Percentiles rank a stretch among this genome's conserved stretches.
Conservation (phyloP, 2,888 invertebrate species). For the Dascillus cervinus region DNA sequence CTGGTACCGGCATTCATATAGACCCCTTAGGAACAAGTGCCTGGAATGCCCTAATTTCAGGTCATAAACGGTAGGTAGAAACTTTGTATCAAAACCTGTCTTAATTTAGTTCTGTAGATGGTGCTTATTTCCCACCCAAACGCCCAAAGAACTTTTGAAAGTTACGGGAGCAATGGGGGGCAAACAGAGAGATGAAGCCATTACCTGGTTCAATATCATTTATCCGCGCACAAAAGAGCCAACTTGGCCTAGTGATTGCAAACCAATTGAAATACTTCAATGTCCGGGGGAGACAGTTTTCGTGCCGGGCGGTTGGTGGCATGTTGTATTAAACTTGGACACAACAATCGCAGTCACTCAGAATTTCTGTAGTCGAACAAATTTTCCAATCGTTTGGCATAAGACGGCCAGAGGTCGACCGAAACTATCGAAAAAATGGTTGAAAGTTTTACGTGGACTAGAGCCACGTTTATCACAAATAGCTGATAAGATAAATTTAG, state of each 20-base stretch:
- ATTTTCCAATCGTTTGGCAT: slow-evolving; percentile 97
- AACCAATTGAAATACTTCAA: slow-evolving; percentile 91
- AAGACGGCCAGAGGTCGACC: slow-evolving; percentile 91
- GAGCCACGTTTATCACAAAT: slow-evolving; percentile 71
- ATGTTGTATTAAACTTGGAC: slow-evolving; percentile 95
- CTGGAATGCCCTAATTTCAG: slow-evolving; percentile 93
- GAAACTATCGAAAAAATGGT: slow-evolving; percentile 91
- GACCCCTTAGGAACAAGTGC: slow-evolving; percentile 98
- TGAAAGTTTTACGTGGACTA: slow-evolving; percentile 52
- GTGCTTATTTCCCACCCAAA: slow-evolving; percentile 97
- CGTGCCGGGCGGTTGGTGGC: slow-evolving; percentile 99
- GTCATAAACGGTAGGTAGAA: slow-evolving; percentile 64
- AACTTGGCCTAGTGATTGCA: slow-evolving; percentile 85
- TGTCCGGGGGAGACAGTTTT: slow-evolving; percentile 96
- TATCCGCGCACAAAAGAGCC: slow-evolving; percentile 87
- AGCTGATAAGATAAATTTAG: slow-evolving; percentile 78
- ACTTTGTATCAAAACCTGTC: background rate
- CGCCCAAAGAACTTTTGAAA: slow-evolving; percentile 92
- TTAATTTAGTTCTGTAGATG: slow-evolving; percentile 53
- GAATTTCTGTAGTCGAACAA: slow-evolving; percentile 92
- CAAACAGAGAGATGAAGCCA: slow-evolving; percentile 95
- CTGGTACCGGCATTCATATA: slow-evolving; percentile 98
- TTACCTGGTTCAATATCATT: slow-evolving; percentile 94
- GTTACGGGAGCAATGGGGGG: slow-evolving; percentile 85
- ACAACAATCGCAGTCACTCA: slow-evolving; percentile 96